Evolutionary conservation across 2,888 invertebrate genomes (phyloP), one percentile per base, ranked within the genome.

Genomic region (Adelognathus sp.): DNA sequence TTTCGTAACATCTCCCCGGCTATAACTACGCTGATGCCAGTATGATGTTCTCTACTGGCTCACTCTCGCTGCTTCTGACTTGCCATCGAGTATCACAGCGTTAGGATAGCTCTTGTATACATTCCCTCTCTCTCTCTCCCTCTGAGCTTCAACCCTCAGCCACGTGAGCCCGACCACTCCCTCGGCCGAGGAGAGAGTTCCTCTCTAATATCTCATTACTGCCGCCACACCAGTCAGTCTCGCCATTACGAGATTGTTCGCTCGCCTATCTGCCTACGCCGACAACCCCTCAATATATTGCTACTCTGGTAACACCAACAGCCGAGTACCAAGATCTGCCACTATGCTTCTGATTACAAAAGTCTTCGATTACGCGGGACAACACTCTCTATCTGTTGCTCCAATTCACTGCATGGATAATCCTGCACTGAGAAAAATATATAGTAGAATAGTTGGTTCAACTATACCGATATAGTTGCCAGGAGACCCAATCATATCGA

Each of bases 171-270:
- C 67, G 85, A 90, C 89, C 91, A 90, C 90, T 90, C 91, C 91
- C 89, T 89, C 86, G 86, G n/a, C 85, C 84, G 82, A 87, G 86
- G 86, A n/a, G n/a, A n/a, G n/a, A 66, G 39, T 64, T 78, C 60
- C 74, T 74, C 87, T 91, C 90, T 90, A 90, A 91, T 91, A 91
- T 91, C 91, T 91, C 91, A 91, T 91, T 91, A 91, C 90, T 86
- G 88, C 82, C 86, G 87, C 83, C 85, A 88, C 86, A 90, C 90
- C 88, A 90, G 88, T 89, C 91, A 87, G 87, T 86, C 85, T 87
- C 89, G 87, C 91, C 90, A 91, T 91, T 90, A 91, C 90, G 90
- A 90, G 90, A 91, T 91, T 91, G 91, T 91, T 91, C 88, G 88
- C 90, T 87, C 83, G 82, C 85, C 76, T 84, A 85, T 86, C 77